A percentile compares a stretch with the other conserved stretches of the same genome.
Evolutionary conservation across 2,113 vertebrate species (phyloP).

Genomic region (Halichoerus grypus): DNA sequence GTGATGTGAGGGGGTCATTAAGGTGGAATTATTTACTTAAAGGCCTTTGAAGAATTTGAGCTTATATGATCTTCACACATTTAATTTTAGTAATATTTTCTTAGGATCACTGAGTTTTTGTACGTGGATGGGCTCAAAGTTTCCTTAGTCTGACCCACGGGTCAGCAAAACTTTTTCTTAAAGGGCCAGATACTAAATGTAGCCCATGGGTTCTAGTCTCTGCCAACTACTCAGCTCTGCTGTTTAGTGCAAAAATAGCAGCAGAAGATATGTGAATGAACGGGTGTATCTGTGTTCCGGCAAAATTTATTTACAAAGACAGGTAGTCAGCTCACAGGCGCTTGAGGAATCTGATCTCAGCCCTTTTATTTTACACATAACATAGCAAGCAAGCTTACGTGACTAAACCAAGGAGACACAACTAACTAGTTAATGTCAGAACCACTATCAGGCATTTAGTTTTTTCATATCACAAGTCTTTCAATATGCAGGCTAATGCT

Average conservation of each 20-base stretch:
- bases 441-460: background rate
- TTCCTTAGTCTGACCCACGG: background rate
- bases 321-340: background rate
- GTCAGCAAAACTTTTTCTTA: conserved; percentile 6
- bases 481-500: background rate
- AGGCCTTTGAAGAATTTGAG: conserved; percentile 17
- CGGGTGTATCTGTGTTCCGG: background rate
- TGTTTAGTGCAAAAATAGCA: background rate
- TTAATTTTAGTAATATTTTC: background rate
- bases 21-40: conserved; percentile 65
- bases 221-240: background rate
- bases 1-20: background rate
- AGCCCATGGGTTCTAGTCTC: background rate
- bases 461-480: background rate
- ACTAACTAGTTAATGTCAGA: background rate
- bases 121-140: background rate
- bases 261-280: background rate
- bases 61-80: background rate
- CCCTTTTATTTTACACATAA: background rate
- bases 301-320: background rate
- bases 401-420: background rate
- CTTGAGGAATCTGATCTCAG: background rate
- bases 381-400: background rate
- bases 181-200: background rate
- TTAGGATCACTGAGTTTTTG: background rate